These are phyloP conservation scores for Caerostris extrusa DNA, from an alignment of 1,140 invertebrate species.

Conservation along the genomic window DNA sequence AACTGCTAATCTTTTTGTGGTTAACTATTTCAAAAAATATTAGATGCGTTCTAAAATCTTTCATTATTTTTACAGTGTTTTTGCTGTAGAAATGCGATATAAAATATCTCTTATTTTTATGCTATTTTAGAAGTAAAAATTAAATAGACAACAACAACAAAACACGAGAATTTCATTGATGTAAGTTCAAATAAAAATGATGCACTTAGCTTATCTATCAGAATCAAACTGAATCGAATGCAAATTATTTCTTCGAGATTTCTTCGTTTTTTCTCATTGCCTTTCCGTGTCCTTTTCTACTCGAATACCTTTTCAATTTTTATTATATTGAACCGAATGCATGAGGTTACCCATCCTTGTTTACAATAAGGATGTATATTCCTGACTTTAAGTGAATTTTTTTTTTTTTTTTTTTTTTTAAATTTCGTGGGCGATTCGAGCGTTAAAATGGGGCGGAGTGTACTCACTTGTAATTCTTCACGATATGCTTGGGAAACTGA, in stretches of 20 bases:
- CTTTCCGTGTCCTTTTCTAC: not conserved
- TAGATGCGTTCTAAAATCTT: no score
- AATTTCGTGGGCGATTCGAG: not conserved
- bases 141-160: no score
- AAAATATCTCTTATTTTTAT: no score
- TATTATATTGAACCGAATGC: conserved; percentile 1
- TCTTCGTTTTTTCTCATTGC: no score
- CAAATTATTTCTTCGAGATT: not conserved
- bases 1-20: no score
- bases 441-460: conserved; percentile 41
- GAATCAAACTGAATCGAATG: not conserved
- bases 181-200: no score
- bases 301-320: not conserved
- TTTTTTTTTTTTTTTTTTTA: not conserved
- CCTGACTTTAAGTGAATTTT: not conserved
- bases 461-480: not conserved
- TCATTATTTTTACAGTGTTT: no score
- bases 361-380: not conserved
- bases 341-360: not conserved
- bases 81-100: no score
- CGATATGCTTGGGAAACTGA: conserved; percentile 14
- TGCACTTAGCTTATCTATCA: no score
- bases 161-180: no score
- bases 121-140: no score
- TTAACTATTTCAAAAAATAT: no score